Evolutionary conservation across 2,113 vertebrate species (phyloP).

Genomic region (Willisornis vidua): DNA sequence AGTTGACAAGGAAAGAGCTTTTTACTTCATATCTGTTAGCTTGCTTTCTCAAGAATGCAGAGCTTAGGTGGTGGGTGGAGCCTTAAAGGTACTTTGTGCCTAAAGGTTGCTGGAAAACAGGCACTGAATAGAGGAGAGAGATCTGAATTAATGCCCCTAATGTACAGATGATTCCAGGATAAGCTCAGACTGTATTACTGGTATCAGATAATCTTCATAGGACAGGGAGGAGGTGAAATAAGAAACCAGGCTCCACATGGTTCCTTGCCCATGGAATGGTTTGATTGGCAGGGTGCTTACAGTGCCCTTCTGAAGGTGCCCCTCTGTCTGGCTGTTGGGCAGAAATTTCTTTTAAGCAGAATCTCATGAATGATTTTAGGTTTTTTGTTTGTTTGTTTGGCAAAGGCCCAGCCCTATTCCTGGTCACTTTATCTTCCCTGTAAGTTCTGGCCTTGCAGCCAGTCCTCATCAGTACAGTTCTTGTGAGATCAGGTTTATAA

Average conservation of each 20-base stretch:
- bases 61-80: neutral
- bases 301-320: slow-evolving; percentile 5
- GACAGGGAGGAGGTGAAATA: slow-evolving; percentile 42
- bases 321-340: neutral
- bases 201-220: slow-evolving; percentile 20
- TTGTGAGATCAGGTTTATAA: neutral
- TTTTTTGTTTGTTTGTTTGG: neutral
- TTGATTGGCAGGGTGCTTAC: neutral
- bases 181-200: slow-evolving; percentile 46
- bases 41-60: neutral
- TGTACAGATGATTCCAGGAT: neutral
- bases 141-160: neutral
- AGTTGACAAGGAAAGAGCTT: neutral
- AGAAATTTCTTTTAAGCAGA: neutral
- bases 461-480: neutral
- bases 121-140: neutral
- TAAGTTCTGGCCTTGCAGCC: neutral
- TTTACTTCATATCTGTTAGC: neutral
- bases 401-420: neutral
- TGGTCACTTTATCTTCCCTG: neutral
- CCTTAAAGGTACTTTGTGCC: neutral
- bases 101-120: neutral
- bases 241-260: slow-evolving; percentile 31
- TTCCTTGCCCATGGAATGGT: neutral
- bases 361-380: neutral